Evolutionary conservation across 2,888 invertebrate genomes (phyloP).

Genomic region (Cenopis cana): DNA sequence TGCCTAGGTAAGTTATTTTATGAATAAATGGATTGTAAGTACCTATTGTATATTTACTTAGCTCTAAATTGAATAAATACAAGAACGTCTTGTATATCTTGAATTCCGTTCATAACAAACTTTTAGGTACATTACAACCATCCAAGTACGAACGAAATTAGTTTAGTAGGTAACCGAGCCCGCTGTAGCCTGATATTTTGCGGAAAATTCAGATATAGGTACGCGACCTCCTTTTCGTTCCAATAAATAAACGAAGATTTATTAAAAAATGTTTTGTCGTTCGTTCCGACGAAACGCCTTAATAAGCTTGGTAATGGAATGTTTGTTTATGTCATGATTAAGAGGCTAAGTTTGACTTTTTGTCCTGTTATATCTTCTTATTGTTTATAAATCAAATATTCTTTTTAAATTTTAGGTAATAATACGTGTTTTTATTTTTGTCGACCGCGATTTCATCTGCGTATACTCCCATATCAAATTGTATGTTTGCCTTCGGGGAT

Average conservation of each 20-base stretch:
- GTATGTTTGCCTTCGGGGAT: too few relatives aligned
- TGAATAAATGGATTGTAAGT: too few relatives aligned
- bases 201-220: slow-evolving; percentile 2
- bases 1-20: too few relatives aligned
- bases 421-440: too few relatives aligned
- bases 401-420: not conserved
- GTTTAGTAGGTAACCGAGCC: not conserved
- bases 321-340: slow-evolving; percentile 14
- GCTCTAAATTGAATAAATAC: too few relatives aligned
- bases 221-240: slow-evolving; percentile 37
- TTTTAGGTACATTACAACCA: too few relatives aligned
- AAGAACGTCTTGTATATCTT: too few relatives aligned
- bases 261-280: slow-evolving; percentile 44
- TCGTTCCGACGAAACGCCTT: slow-evolving; percentile 30
- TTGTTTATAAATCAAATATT: not conserved
- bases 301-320: slow-evolving; percentile 22
- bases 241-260: slow-evolving; percentile 42
- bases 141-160: too few relatives aligned
- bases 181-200: slow-evolving; percentile 11
- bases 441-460: too few relatives aligned
- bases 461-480: too few relatives aligned
- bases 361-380: slow-evolving; percentile 1
- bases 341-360: slow-evolving; percentile 2
- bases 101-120: too few relatives aligned
- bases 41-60: too few relatives aligned